Conservation (phyloP, 2,113 vertebrate species). For the Lampris incognitus region DNA sequence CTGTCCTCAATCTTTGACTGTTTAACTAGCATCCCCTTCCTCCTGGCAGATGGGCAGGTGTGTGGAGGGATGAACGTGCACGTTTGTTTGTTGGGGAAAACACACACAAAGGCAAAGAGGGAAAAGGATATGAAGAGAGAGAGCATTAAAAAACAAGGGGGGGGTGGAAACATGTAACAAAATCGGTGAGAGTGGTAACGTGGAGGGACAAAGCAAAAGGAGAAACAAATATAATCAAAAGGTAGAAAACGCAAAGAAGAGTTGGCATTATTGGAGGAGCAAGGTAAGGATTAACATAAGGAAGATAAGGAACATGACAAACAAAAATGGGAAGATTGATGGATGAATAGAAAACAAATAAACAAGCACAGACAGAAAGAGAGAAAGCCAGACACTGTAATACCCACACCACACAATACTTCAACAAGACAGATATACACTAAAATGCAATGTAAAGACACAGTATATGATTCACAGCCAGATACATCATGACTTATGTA, state of each 20-base stretch:
- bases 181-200: neutral
- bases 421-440: neutral
- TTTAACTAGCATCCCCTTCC: conserved; percentile 92
- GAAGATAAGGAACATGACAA: neutral
- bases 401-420: neutral
- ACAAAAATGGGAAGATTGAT: neutral
- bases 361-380: neutral
- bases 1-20: conserved; percentile 92
- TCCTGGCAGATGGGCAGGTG: conserved; percentile 58
- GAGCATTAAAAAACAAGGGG: neutral
- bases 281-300: neutral
- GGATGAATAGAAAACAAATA: no score
- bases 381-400: neutral
- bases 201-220: neutral
- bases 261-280: neutral
- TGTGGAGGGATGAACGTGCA: no score
- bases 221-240: neutral
- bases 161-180: neutral
- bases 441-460: neutral
- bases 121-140: neutral
- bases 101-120: neutral
- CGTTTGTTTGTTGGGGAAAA: neutral
- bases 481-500: no score
- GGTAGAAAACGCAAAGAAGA: neutral
- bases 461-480: neutral